Conservation (phyloP, 92 coral and sea anemone species). For the Montipora capitata region DNA sequence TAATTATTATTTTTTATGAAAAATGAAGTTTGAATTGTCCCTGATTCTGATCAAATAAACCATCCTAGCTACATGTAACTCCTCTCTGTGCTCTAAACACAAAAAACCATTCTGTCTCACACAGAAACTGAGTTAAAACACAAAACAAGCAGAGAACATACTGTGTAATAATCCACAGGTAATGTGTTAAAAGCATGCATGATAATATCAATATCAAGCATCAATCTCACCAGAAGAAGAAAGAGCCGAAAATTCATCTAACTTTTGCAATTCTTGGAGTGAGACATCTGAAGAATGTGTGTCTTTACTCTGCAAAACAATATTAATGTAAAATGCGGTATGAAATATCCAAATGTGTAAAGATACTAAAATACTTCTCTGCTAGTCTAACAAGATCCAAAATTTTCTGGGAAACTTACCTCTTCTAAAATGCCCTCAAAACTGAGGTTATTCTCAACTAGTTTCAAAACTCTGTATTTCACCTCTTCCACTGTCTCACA, state of each 20-base stretch:
- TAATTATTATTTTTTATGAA: too few relatives aligned
- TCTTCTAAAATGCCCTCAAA: conserved; percentile 45
- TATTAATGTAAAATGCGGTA: background rate
- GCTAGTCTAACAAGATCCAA: background rate
- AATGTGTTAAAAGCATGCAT: too few relatives aligned
- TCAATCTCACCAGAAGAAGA: background rate
- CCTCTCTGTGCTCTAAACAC: too few relatives aligned
- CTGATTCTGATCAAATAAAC: too few relatives aligned
- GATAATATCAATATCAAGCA: background rate
- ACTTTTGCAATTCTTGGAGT: background rate
- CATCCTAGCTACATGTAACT: too few relatives aligned
- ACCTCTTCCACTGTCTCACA: background rate
- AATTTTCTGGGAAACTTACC: background rate
- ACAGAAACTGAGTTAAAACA: too few relatives aligned
- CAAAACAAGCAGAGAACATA: too few relatives aligned
- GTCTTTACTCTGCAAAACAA: conserved; percentile 27
- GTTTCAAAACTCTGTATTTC: conserved; percentile 4
- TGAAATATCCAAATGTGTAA: too few relatives aligned
- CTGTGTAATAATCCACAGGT: too few relatives aligned
- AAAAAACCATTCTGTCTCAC: too few relatives aligned
- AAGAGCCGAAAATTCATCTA: background rate
- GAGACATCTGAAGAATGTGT: background rate
- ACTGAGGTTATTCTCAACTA: conserved; percentile 33
- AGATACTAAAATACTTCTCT: background rate
- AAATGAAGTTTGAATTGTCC: too few relatives aligned